A percentile compares a stretch with the other conserved stretches of the same genome.
These are phyloP conservation scores for Rhinichthys klamathensis DNA, from an alignment of 2,113 vertebrate species.

Conservation along the genomic window DNA sequence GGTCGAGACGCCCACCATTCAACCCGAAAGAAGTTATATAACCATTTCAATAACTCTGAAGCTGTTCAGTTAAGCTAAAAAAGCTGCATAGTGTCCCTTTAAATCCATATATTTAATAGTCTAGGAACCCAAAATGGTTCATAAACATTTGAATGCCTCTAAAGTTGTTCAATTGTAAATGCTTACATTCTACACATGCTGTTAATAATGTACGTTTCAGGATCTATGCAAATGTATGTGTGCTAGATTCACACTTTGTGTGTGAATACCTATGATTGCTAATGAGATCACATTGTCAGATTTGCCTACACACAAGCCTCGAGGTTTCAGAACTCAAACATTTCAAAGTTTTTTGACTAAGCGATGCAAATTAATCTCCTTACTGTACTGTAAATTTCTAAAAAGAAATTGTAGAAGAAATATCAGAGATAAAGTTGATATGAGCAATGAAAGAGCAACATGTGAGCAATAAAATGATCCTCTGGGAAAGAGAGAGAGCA, in stretches of 20 bases:
- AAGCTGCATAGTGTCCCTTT: too few relatives aligned
- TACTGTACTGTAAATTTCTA: not conserved
- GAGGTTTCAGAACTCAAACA: constrained; percentile 1
- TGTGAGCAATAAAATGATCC: not conserved
- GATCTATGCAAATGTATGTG: not conserved
- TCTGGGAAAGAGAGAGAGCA: not conserved
- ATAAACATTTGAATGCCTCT: not conserved
- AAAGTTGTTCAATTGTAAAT: not conserved
- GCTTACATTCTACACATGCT: not conserved
- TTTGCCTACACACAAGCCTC: not conserved
- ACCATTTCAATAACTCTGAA: too few relatives aligned
- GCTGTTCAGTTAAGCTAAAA: too few relatives aligned
- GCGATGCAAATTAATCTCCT: not conserved
- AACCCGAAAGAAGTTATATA: too few relatives aligned
- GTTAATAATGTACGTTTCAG: not conserved
- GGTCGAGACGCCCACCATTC: too few relatives aligned
- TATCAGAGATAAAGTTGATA: not conserved
- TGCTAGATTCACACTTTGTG: not conserved
- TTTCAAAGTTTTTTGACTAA: constrained; percentile 1
- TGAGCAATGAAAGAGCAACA: not conserved
- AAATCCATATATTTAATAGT: not conserved
- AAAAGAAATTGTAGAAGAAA: not conserved
- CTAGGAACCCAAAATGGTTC: not conserved
- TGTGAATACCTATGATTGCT: not conserved
- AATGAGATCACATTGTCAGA: constrained; percentile 4